These are phyloP conservation scores for Microcebus murinus DNA, from an alignment of 2,113 vertebrate species.

Conservation along the genomic window DNA sequence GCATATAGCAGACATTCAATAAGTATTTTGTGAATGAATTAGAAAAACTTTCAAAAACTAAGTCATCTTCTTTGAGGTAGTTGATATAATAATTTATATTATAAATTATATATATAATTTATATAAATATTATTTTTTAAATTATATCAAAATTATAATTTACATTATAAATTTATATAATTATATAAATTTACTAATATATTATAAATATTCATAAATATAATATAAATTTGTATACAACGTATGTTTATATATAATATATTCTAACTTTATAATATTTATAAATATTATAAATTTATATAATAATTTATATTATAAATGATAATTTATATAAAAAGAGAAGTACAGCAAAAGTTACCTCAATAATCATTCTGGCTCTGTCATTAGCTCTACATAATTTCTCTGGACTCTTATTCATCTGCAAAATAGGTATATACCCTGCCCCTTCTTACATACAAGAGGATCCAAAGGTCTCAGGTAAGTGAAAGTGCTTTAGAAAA, in stretches of 20 bases:
- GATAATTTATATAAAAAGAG: background rate
- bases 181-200: too few species aligned
- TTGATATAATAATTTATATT: background rate
- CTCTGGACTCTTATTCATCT: background rate
- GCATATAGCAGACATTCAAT: background rate
- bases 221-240: too few species aligned
- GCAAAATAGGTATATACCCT: background rate
- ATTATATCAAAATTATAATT: too few species aligned
- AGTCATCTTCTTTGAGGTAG: background rate
- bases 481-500: background rate
- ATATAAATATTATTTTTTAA: too few species aligned
- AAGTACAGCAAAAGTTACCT: background rate
- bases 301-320: background rate
- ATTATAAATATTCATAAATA: too few species aligned
- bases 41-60: slow-evolving; percentile 27
- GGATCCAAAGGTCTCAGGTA: background rate
- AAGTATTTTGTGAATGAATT: slow-evolving; percentile 23
- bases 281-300: background rate
- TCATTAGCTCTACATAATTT: slow-evolving; percentile 4
- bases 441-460: background rate
- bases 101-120: background rate
- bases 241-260: too few species aligned
- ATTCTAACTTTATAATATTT: too few species aligned
- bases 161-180: too few species aligned
- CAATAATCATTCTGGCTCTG: background rate